Conservation (phyloP, 2,797 vertebrate species). For the Rhincodon typus region DNA sequence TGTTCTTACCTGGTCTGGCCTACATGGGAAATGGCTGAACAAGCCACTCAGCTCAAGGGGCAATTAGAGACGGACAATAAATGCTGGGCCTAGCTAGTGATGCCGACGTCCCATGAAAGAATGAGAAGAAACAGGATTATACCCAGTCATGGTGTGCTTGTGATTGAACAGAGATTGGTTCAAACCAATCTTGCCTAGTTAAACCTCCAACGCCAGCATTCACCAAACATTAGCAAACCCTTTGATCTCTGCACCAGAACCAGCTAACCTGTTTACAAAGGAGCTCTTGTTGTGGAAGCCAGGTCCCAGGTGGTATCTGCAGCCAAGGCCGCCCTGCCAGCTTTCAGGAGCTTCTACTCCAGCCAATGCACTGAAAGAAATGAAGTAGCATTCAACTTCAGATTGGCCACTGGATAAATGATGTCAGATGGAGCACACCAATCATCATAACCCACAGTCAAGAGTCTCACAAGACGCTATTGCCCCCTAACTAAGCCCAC, state of each 20-base stretch:
- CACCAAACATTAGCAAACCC: neutral
- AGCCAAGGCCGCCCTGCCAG: conserved; percentile 74
- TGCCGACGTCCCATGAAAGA: no score
- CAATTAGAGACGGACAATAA: no score
- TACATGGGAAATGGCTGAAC: no score
- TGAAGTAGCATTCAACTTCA: neutral
- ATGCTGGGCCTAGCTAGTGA: no score
- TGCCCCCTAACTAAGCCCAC: no score
- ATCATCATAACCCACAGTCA: neutral
- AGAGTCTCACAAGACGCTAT: neutral
- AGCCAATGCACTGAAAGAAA: conserved; percentile 56
- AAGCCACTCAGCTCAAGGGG: no score
- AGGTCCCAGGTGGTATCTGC: conserved; percentile 66
- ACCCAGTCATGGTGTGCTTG: neutral
- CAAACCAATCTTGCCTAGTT: neutral
- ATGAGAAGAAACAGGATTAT: no score
- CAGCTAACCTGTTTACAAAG: conserved; percentile 58
- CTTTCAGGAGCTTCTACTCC: conserved; percentile 46
- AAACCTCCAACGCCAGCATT: neutral
- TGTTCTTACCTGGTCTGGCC: no score
- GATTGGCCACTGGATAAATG: neutral
- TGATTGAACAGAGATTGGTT: neutral
- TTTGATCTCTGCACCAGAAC: neutral
- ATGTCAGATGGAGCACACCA: neutral
- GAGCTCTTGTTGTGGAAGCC: conserved; percentile 55